Percentiles rank a stretch among this genome's conserved stretches.
These are phyloP conservation scores for Galaxea fascicularis DNA, from an alignment of 92 coral and sea anemone genomes.

Conservation along the genomic window DNA sequence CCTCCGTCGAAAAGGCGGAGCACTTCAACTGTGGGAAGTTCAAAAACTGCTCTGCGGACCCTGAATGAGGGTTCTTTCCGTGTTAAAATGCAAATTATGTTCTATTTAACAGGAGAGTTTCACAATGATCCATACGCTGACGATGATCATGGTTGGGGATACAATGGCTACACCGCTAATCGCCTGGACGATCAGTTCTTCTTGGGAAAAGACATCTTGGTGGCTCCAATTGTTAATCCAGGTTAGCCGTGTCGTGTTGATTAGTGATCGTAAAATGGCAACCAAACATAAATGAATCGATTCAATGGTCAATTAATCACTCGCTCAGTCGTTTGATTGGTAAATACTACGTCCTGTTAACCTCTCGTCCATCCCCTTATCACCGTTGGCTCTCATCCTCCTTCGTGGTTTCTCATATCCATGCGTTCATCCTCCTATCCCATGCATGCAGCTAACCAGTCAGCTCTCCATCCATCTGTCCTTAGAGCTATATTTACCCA, in stretches of 20 bases:
- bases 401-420: neutral
- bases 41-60: too few species aligned
- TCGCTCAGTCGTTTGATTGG: neutral
- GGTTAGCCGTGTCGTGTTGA: constrained; percentile 24
- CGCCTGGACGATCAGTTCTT: constrained; percentile 87
- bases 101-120: constrained; percentile 33
- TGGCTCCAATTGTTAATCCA: constrained; percentile 79
- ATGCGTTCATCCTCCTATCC: neutral
- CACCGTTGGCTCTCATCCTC: neutral
- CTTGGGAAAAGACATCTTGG: constrained; percentile 71
- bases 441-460: neutral
- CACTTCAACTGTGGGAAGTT: too few species aligned
- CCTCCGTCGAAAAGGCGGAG: too few species aligned
- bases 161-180: constrained; percentile 69
- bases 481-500: too few species aligned
- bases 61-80: too few species aligned
- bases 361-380: neutral
- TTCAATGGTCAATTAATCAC: neutral
- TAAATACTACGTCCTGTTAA: neutral
- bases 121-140: constrained; percentile 79
- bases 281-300: neutral
- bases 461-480: neutral
- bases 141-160: constrained; percentile 77
- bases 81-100: too few species aligned
- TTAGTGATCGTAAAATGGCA: neutral